These are phyloP conservation scores for Lochmaea crataegi DNA, from an alignment of 2,888 invertebrate genomes.

Conservation along the genomic window DNA sequence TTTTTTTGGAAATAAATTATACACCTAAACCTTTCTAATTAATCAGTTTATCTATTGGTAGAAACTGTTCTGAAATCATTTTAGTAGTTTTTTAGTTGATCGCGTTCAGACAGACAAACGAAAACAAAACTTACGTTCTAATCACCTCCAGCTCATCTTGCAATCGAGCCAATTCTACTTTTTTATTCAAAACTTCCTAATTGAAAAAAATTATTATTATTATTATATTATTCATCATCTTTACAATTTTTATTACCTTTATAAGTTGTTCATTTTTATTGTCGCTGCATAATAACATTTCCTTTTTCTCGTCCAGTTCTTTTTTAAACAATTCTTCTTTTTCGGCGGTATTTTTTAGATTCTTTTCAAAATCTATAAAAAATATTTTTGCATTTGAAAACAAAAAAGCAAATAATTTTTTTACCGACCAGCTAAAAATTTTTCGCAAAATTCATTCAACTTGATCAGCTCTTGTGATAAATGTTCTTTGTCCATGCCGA, in stretches of 20 bases:
- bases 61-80: too few species aligned
- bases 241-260: constrained; percentile 19
- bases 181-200: constrained; percentile 26
- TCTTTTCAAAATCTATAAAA: constrained; percentile 49
- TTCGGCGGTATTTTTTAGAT: constrained; percentile 43
- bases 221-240: too few species aligned
- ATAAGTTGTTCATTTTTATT: constrained; percentile 43
- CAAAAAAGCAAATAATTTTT: background rate
- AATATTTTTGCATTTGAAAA: background rate
- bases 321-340: constrained; percentile 49
- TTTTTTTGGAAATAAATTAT: too few species aligned
- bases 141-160: background rate
- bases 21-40: too few species aligned
- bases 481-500: constrained; percentile 48
- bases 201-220: constrained; percentile 31
- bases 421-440: constrained; percentile 48
- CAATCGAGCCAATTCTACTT: background rate
- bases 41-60: too few species aligned
- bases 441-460: constrained; percentile 50
- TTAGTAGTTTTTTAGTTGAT: too few species aligned
- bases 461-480: constrained; percentile 46
- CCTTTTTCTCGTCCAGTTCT: constrained; percentile 48
- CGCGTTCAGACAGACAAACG: too few species aligned
- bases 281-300: constrained; percentile 34
- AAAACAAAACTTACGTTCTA: background rate